Evolutionary conservation across 2,797 vertebrate species (phyloP).

Genomic region (Hylomyscus alleni): DNA sequence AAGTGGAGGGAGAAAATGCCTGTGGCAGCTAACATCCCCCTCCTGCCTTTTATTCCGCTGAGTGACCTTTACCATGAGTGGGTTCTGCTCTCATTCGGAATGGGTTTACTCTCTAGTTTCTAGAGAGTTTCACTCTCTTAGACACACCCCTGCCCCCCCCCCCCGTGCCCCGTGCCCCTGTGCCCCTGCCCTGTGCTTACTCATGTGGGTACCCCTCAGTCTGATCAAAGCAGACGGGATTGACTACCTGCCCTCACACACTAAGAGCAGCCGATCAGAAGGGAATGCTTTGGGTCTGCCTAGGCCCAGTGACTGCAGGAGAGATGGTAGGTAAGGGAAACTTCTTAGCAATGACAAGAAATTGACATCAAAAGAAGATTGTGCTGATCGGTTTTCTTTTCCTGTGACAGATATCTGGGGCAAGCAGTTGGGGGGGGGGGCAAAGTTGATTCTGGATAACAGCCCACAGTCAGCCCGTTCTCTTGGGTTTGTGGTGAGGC

Average conservation of each 20-base stretch:
- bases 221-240: not conserved
- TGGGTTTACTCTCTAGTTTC: not conserved
- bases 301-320: not conserved
- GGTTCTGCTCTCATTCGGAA: not conserved
- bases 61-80: not conserved
- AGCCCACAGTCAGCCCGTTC: not conserved
- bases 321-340: not conserved
- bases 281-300: not conserved
- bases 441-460: not conserved
- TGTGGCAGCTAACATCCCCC: not conserved
- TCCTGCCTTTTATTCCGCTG: not conserved
- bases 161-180: too few relatives aligned
- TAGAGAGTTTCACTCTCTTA: not conserved
- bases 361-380: not conserved
- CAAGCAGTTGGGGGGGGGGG: not conserved
- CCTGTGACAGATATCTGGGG: not conserved
- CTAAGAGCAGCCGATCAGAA: not conserved
- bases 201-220: not conserved
- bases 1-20: not conserved
- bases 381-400: not conserved
- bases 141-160: not conserved
- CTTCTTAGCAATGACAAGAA: constrained; percentile 17
- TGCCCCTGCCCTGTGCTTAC: too few relatives aligned
- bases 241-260: not conserved
- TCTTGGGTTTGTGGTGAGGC: not conserved